Conservation (phyloP, 1,140 invertebrate species). For the Trichonephila clavata region DNA sequence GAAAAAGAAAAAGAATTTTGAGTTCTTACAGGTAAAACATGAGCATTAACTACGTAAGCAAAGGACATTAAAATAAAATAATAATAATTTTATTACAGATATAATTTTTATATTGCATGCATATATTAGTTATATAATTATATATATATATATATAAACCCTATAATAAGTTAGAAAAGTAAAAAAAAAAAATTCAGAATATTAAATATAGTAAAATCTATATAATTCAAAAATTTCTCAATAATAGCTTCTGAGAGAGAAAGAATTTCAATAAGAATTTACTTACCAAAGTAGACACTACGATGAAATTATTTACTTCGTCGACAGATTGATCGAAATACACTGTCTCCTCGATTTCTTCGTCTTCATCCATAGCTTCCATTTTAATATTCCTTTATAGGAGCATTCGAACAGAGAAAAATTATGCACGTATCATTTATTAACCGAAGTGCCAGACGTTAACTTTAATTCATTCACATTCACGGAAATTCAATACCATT, state of each 20-base stretch:
- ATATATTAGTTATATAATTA: no score
- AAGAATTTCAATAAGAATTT: not conserved
- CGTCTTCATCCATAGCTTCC: constrained; percentile 67
- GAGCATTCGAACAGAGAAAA: not conserved
- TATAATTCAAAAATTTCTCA: not conserved
- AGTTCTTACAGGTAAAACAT: no score
- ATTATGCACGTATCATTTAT: not conserved
- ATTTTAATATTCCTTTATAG: constrained; percentile 34
- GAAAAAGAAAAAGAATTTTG: no score
- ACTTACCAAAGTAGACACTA: constrained; percentile 75
- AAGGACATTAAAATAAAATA: no score
- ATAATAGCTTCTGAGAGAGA: not conserved
- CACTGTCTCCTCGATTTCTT: constrained; percentile 71
- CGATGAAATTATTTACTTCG: constrained; percentile 71
- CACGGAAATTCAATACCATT: not conserved
- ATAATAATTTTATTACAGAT: no score
- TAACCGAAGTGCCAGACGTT: not conserved
- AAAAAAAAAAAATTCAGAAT: no score
- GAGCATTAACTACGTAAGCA: no score
- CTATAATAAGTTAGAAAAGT: no score
- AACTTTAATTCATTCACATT: not conserved
- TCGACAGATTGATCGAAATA: constrained; percentile 74
- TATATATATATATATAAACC: no score
- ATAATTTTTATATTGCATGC: no score
- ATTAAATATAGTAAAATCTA: not conserved